A percentile compares a stretch with the other conserved stretches of the same genome.
Evolutionary conservation across 2,797 vertebrate species (phyloP).

Genomic region (Microctenopoma lineatum): DNA sequence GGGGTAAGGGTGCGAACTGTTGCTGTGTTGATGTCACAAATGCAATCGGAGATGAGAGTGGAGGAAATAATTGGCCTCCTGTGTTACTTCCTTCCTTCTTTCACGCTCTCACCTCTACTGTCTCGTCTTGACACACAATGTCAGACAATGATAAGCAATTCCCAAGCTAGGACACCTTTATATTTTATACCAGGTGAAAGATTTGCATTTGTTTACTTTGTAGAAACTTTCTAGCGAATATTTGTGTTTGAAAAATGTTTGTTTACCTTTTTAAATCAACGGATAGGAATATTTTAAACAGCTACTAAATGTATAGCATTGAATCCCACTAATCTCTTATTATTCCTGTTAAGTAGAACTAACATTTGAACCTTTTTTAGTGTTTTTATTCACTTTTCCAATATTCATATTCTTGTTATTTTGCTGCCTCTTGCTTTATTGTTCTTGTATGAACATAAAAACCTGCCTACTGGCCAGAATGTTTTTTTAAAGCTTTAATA

Average conservation of each 20-base stretch:
- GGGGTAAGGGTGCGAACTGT: conserved; percentile 49
- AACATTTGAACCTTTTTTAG: conserved; percentile 33
- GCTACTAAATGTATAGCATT: conserved; percentile 27
- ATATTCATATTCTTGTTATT: conserved; percentile 36
- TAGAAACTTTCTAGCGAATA: conserved; percentile 4
- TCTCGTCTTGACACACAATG: conserved; percentile 52
- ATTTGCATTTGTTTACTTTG: neutral
- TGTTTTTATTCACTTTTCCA: conserved; percentile 34
- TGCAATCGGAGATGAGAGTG: conserved; percentile 50
- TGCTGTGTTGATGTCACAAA: conserved; percentile 54
- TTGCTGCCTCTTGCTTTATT: conserved; percentile 13
- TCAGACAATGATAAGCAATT: conserved; percentile 39
- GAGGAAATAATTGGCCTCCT: conserved; percentile 61
- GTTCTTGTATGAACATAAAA: conserved; percentile 26
- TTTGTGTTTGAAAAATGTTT: conserved; percentile 9
- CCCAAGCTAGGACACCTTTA: neutral
- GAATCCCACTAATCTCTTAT: conserved; percentile 14
- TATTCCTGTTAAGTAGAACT: conserved; percentile 23
- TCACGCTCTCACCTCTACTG: conserved; percentile 46
- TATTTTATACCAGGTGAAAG: conserved; percentile 3
- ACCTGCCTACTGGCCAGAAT: neutral
- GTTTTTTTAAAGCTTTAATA: conserved; percentile 36
- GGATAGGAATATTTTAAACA: conserved; percentile 21
- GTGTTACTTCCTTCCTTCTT: conserved; percentile 35
- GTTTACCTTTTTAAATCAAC: conserved; percentile 8